Evolutionary conservation across 1,140 invertebrate genomes (phyloP).

Genomic region (Copidosoma floridanum): DNA sequence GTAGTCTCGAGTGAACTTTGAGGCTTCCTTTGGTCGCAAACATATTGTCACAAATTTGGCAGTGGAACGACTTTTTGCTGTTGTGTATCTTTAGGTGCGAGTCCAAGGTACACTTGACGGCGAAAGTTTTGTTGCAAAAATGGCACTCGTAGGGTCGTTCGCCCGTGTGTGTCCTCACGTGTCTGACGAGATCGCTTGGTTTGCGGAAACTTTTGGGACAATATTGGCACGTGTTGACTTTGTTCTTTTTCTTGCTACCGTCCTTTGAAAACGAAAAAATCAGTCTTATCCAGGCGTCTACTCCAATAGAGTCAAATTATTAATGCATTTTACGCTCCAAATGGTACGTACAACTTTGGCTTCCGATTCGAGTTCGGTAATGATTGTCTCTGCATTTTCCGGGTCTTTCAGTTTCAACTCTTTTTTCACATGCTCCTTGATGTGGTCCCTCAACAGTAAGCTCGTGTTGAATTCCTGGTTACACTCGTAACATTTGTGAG

Average conservation of each 20-base stretch:
- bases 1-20: slow-evolving; percentile 71
- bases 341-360: background rate
- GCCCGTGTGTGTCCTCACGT: slow-evolving; percentile 65
- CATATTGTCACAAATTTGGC: slow-evolving; percentile 61
- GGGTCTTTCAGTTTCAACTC: slow-evolving; percentile 20
- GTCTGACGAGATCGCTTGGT: slow-evolving; percentile 57
- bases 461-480: slow-evolving; percentile 19
- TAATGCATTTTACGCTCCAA: background rate
- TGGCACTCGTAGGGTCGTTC: slow-evolving; percentile 68
- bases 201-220: slow-evolving; percentile 61
- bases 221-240: slow-evolving; percentile 55
- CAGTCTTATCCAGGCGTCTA: no score
- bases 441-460: slow-evolving; percentile 14
- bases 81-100: slow-evolving; percentile 64
- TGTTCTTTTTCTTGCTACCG: no score
- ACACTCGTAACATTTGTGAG: slow-evolving; percentile 24
- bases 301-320: background rate
- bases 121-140: slow-evolving; percentile 65
- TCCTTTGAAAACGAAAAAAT: no score
- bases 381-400: no score
- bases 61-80: slow-evolving; percentile 57
- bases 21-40: slow-evolving; percentile 66
- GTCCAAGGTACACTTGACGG: slow-evolving; percentile 67
- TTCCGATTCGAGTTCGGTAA: background rate
- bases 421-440: slow-evolving; percentile 18